Percentiles rank a stretch among this genome's conserved stretches.
Conservation (phyloP, 92 coral and sea anemone species). For the Montipora capitata region DNA sequence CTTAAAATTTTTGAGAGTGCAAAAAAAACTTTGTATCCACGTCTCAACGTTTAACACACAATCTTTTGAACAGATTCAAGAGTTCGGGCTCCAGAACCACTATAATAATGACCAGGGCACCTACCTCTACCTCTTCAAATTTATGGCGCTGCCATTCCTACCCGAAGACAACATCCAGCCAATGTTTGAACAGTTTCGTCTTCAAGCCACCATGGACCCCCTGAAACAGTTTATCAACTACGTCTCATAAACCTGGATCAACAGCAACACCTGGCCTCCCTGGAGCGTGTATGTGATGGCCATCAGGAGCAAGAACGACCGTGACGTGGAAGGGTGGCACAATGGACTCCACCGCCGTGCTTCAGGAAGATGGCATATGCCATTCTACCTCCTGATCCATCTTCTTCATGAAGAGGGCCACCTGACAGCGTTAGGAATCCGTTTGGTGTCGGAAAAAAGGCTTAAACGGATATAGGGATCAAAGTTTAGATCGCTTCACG, state of each 20-base stretch:
- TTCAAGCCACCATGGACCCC: constrained; percentile 25
- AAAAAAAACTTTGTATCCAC: no score
- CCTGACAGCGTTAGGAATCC: constrained; percentile 4
- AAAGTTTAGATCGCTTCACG: no score
- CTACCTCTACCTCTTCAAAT: constrained; percentile 1
- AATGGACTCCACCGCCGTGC: background rate
- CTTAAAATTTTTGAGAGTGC: no score
- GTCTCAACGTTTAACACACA: no score
- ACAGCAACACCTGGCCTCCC: constrained; percentile 15
- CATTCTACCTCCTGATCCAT: constrained; percentile 17
- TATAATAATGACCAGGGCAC: no score
- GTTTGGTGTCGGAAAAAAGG: no score
- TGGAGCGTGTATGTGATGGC: background rate
- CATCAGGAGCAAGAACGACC: constrained; percentile 25
- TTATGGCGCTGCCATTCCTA: constrained; percentile 47
- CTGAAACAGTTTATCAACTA: background rate
- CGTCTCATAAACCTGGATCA: constrained; percentile 31
- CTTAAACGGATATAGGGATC: no score
- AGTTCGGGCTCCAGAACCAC: no score
- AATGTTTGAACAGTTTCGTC: background rate
- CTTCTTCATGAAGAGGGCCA: constrained; percentile 28
- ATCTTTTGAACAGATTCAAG: no score
- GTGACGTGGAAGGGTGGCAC: constrained; percentile 42
- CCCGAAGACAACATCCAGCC: constrained; percentile 14
- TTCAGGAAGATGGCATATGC: constrained; percentile 32